A percentile compares a stretch with the other conserved stretches of the same genome.
Evolutionary conservation across 2,888 invertebrate genomes (phyloP).

Genomic region (Synergus japonicus): DNA sequence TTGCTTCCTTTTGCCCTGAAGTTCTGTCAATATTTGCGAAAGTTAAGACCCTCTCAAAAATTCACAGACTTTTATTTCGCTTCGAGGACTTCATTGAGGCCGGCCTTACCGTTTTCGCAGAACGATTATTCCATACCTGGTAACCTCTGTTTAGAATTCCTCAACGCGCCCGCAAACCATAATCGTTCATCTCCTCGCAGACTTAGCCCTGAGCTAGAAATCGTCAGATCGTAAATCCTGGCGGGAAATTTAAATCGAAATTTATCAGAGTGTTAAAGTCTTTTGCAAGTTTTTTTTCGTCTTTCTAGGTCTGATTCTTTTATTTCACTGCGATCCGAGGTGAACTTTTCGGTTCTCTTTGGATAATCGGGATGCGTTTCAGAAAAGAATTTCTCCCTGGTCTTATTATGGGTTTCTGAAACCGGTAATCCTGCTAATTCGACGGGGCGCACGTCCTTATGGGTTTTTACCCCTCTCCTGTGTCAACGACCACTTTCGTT

Average conservation of each 20-base stretch:
- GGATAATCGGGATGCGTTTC: constrained; percentile 37
- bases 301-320: background rate
- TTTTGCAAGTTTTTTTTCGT: background rate
- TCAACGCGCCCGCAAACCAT: constrained; percentile 36
- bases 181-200: constrained; percentile 23
- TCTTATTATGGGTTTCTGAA: constrained; percentile 65
- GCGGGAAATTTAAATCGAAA: background rate
- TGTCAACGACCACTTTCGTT: constrained; percentile 23
- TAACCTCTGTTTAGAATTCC: constrained; percentile 36
- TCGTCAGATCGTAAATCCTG: background rate
- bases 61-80: constrained; percentile 18
- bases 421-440: constrained; percentile 58
- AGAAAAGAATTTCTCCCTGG: constrained; percentile 57
- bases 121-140: constrained; percentile 35
- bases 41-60: background rate
- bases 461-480: constrained; percentile 37
- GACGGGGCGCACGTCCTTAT: constrained; percentile 57
- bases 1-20: no score
- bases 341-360: constrained; percentile 23
- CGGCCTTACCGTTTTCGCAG: constrained; percentile 28
- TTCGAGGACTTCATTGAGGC: constrained; percentile 29
- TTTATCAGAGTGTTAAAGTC: background rate
- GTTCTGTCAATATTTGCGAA: background rate
- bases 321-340: background rate
- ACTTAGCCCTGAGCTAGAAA: constrained; percentile 24